Percentiles rank a stretch among this genome's conserved stretches.
phyloP scores from a whole-genome alignment of 2,113 vertebrate genomes.

The Pseudonaja textilis region DNA sequence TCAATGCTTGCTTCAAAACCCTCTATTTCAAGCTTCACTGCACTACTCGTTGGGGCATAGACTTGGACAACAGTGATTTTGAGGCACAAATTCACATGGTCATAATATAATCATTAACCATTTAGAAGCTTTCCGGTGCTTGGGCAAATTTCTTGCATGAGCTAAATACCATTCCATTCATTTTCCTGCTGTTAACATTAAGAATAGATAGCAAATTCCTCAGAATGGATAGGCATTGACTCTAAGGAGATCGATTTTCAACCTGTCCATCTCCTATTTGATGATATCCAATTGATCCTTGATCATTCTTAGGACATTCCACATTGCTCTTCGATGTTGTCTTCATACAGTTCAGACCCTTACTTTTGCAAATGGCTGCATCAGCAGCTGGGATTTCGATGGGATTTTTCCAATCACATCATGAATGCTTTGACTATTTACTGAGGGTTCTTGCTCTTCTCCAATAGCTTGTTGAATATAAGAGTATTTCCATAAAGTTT shows the following conservation, averaged over 20 bases:
- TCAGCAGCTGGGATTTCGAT: background rate
- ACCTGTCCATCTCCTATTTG: too few relatives aligned
- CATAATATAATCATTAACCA: background rate
- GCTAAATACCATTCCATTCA: too few relatives aligned
- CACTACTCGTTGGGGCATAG: background rate
- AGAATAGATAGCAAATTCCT: too few relatives aligned
- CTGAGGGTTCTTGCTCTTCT: background rate
- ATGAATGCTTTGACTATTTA: background rate
- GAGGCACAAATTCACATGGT: background rate
- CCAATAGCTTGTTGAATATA: background rate
- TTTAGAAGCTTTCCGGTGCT: background rate
- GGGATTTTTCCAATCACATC: background rate
- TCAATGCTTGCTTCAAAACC: background rate
- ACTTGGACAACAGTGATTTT: background rate
- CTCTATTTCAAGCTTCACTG: background rate
- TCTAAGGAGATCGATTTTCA: too few relatives aligned
- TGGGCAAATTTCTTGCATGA: background rate
- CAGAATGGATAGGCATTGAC: too few relatives aligned
- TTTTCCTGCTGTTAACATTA: too few relatives aligned
- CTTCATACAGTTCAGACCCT: background rate
- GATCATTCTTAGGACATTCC: too few relatives aligned
- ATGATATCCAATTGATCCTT: too few relatives aligned
- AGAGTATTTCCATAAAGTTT: background rate
- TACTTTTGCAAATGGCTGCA: background rate
- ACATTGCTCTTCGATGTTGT: background rate